Percentiles rank a stretch among this genome's conserved stretches.
Conservation (phyloP, 2,113 vertebrate species). For the Cairina moschata region DNA sequence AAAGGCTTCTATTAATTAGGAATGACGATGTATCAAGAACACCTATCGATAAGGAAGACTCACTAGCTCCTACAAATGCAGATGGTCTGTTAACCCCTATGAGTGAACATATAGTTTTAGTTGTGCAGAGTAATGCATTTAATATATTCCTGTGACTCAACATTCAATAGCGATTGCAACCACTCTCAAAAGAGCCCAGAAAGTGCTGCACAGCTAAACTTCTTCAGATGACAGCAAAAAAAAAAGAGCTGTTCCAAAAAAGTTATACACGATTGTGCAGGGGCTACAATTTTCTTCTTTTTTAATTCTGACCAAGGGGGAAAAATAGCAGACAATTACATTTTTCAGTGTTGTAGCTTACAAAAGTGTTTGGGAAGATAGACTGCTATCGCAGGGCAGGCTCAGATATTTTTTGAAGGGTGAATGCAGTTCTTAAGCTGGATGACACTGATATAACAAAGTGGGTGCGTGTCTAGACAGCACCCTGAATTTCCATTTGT, state of each 20-base stretch:
- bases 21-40: neutral
- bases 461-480: neutral
- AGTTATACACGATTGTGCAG: neutral
- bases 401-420: neutral
- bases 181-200: neutral
- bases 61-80: neutral
- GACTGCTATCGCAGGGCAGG: neutral
- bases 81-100: neutral
- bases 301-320: neutral
- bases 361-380: neutral
- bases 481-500: neutral
- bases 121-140: neutral
- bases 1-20: neutral
- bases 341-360: neutral
- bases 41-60: neutral
- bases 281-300: neutral
- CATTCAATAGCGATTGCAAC: neutral
- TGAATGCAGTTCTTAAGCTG: slow-evolving; percentile 2
- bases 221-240: neutral
- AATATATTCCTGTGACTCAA: neutral
- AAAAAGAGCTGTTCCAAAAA: neutral
- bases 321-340: neutral
- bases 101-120: neutral
- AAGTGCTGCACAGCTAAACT: neutral
- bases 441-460: neutral